Percentiles rank a stretch among this genome's conserved stretches.
phyloP scores from a whole-genome alignment of 2,797 vertebrate genomes.

The Tenualosa ilisha region DNA sequence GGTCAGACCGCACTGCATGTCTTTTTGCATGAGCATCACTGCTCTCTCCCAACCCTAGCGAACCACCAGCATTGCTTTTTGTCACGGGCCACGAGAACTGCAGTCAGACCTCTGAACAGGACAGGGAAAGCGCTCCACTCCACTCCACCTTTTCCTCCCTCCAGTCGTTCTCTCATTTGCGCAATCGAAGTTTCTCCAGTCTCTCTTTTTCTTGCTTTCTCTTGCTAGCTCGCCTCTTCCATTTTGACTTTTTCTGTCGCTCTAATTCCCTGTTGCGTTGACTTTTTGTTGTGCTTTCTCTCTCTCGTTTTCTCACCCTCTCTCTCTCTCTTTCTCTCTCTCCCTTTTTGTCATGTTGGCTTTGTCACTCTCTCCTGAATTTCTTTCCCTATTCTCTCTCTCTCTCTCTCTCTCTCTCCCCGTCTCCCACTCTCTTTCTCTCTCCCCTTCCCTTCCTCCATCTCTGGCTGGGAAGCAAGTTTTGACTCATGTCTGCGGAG shows the following conservation, averaged over 20 bases:
- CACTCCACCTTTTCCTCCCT: neutral
- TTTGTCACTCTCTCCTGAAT: neutral
- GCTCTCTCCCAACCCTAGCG: neutral
- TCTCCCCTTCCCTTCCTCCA: neutral
- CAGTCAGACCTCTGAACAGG: neutral
- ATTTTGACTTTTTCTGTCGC: neutral
- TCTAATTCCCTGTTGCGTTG: neutral
- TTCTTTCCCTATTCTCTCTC: neutral
- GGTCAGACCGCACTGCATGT: neutral
- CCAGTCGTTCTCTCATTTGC: neutral
- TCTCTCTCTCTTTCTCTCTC: neutral
- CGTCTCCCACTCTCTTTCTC: neutral
- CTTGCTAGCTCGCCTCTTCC: neutral
- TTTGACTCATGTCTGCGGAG: conserved; percentile 23
- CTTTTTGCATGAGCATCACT: neutral
- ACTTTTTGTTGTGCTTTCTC: neutral
- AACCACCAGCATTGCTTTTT: neutral
- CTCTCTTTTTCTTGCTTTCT: neutral
- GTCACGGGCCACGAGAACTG: no score
- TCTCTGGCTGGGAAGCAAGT: conserved; percentile 1
- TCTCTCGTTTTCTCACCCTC: neutral
- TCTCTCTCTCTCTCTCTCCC: neutral
- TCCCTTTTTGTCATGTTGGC: neutral
- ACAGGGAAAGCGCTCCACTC: neutral
- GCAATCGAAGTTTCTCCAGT: neutral